These are phyloP conservation scores for Callitettix versicolor DNA, from an alignment of 1,140 invertebrate genomes.

Conservation along the genomic window DNA sequence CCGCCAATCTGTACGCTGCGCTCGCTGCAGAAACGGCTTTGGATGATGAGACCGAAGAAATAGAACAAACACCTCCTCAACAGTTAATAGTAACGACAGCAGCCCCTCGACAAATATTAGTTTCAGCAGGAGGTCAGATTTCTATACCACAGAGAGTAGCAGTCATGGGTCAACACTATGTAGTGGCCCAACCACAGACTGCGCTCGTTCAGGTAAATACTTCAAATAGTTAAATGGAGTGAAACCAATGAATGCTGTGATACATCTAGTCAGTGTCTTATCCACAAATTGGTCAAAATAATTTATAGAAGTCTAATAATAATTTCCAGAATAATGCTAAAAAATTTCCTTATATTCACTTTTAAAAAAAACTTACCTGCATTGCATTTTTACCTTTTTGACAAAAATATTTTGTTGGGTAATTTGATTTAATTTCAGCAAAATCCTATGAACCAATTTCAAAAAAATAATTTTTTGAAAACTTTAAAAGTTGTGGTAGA, in stretches of 20 bases:
- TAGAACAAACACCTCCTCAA: background rate
- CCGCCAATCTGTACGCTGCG: constrained; percentile 57
- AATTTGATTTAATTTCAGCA: no score
- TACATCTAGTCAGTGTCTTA: no score
- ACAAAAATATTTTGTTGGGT: background rate
- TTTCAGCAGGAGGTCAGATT: constrained; percentile 19
- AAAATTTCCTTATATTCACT: background rate
- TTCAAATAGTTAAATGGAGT: no score
- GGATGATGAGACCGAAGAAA: constrained; percentile 43
- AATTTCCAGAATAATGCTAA: no score
- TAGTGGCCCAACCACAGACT: constrained; percentile 51
- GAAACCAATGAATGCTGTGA: no score
- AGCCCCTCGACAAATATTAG: constrained; percentile 23
- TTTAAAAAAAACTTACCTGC: background rate
- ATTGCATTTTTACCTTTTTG: background rate
- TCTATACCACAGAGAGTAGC: constrained; percentile 14
- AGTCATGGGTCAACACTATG: constrained; percentile 28
- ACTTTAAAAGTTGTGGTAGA: no score
- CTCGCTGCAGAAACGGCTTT: constrained; percentile 57
- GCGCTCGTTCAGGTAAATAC: constrained; percentile 37
- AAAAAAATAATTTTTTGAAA: no score
- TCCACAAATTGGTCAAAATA: no score
- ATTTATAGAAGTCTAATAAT: no score
- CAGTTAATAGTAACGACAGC: constrained; percentile 1
- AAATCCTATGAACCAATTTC: no score